Evolutionary conservation across 2,888 invertebrate genomes (phyloP).

Genomic region (Andricus curvator): DNA sequence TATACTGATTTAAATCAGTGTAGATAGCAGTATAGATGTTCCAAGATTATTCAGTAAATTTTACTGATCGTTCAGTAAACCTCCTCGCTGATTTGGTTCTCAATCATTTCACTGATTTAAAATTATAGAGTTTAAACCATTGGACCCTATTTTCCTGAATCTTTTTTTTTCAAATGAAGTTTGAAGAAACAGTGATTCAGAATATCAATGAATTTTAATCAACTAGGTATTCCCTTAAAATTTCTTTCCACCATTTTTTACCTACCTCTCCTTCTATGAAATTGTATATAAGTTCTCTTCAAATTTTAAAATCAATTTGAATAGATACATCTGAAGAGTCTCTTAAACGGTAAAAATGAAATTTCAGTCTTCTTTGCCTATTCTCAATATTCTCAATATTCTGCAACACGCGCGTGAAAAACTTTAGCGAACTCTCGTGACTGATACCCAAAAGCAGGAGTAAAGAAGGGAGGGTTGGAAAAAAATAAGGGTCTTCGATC

Average conservation of each 20-base stretch:
- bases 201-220: no score
- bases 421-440: slow-evolving; percentile 27
- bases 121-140: no score
- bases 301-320: background rate
- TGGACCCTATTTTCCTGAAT: no score
- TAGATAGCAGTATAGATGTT: no score
- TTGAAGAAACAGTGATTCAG: no score
- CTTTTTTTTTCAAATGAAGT: no score
- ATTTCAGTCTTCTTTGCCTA: background rate
- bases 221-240: background rate
- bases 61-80: no score
- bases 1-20: no score
- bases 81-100: no score
- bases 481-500: slow-evolving; percentile 50
- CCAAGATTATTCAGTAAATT: no score
- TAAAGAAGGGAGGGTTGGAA: slow-evolving; percentile 47
- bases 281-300: background rate
- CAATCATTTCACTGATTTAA: no score
- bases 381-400: background rate
- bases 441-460: slow-evolving; percentile 20
- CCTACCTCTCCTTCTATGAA: background rate
- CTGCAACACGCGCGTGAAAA: slow-evolving; percentile 15
- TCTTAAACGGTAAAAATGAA: slow-evolving; percentile 12
- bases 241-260: background rate
- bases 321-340: background rate